phyloP scores from a whole-genome alignment of 2,113 vertebrate species.

The Prionailurus viverrinus region DNA sequence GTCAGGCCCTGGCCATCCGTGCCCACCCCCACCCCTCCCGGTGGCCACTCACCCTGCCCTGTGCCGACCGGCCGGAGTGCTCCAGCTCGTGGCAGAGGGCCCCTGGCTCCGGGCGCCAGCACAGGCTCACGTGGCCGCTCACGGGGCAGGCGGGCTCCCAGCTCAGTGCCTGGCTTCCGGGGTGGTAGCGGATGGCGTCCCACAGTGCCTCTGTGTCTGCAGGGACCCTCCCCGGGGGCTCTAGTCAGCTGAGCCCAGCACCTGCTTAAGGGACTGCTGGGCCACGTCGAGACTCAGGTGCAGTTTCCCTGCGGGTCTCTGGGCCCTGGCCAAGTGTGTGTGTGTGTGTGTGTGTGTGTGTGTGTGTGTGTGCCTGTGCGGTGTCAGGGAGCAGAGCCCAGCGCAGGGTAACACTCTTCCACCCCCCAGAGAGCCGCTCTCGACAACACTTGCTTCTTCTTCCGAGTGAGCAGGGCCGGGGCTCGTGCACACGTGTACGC shows the following conservation, averaged over 20 bases:
- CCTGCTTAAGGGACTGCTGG: accelerated
- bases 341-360: no score
- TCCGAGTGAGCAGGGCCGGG: no score
- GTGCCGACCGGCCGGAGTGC: accelerated
- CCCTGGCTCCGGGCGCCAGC: neutral
- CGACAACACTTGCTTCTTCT: accelerated
- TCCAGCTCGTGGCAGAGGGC: neutral
- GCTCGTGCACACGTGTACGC: accelerated
- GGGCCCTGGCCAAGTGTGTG: neutral
- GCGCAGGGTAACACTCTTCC: neutral
- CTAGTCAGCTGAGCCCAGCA: neutral
- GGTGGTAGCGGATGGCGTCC: conserved; percentile 32
- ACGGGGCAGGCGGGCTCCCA: conserved; percentile 55
- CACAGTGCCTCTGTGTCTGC: conserved; percentile 1
- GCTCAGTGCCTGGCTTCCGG: neutral
- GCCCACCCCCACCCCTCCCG: neutral
- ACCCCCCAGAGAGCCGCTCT: no score
- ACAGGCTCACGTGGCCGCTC: conserved; percentile 48
- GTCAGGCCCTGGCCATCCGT: neutral
- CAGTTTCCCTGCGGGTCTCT: accelerated
- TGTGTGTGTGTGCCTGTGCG: neutral
- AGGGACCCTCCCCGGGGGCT: neutral
- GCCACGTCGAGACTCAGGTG: neutral
- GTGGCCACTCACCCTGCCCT: neutral
- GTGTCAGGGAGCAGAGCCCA: neutral